These are phyloP conservation scores for Ceyx margarethae DNA, from an alignment of 2,113 vertebrate genomes.

Conservation along the genomic window DNA sequence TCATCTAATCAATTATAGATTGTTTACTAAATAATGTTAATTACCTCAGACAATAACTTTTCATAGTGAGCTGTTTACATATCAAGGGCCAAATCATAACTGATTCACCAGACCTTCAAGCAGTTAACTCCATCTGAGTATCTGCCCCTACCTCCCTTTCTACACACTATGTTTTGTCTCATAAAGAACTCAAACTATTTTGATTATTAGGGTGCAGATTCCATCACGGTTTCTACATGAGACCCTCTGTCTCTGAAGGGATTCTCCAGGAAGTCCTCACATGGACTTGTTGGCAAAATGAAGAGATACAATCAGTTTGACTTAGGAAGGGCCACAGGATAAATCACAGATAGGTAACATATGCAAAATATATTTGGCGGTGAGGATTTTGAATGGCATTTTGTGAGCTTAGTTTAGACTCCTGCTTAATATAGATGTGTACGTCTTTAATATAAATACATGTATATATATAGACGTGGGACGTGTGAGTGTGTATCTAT, in stretches of 20 bases:
- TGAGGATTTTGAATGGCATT: background rate
- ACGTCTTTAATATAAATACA: background rate
- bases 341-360: background rate
- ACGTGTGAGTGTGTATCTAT: background rate
- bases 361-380: background rate
- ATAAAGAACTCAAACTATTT: background rate
- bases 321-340: background rate
- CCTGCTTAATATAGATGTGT: background rate
- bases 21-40: background rate
- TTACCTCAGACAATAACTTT: slow-evolving; percentile 79
- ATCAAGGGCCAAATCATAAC: slow-evolving; percentile 54
- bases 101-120: background rate
- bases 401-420: slow-evolving; percentile 17
- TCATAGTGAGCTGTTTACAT: slow-evolving; percentile 30
- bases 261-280: background rate
- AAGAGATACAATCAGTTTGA: background rate
- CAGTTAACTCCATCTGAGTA: background rate
- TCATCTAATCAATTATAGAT: slow-evolving; percentile 8
- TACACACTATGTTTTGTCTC: background rate
- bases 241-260: background rate
- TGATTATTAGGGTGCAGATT: background rate
- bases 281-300: background rate
- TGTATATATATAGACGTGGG: background rate
- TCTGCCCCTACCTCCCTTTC: background rate
- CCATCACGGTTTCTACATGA: background rate